A percentile compares a stretch with the other conserved stretches of the same genome.
Evolutionary conservation across 2,797 vertebrate species (phyloP).

Genomic region (Glossophaga mutica): DNA sequence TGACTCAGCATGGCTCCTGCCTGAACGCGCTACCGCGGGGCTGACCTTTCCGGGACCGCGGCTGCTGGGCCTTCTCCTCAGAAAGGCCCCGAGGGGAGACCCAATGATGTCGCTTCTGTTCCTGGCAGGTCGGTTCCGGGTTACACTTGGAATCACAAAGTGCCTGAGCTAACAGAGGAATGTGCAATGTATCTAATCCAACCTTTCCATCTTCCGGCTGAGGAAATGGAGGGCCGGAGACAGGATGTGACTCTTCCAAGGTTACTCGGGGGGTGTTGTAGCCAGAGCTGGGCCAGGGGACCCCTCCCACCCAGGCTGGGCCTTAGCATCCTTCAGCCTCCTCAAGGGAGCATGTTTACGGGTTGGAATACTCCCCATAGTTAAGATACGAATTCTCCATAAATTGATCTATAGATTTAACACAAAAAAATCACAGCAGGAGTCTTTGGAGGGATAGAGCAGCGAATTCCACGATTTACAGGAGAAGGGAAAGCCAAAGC

Average conservation of each 20-base stretch:
- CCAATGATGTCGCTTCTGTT: neutral
- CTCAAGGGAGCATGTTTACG: neutral
- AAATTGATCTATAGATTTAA: neutral
- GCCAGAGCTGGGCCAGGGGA: neutral
- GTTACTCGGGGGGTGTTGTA: no score
- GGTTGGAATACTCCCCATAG: neutral
- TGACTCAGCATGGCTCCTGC: neutral
- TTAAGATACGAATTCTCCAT: neutral
- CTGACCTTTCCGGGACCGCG: neutral
- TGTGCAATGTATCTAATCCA: neutral
- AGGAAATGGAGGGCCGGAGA: neutral
- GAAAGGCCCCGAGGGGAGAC: neutral
- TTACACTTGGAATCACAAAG: neutral
- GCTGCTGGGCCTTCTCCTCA: neutral
- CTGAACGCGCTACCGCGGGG: neutral
- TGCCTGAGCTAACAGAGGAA: neutral
- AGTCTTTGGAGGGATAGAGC: neutral
- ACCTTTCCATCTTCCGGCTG: neutral
- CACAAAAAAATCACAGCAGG: neutral
- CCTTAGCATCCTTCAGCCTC: neutral
- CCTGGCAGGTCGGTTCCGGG: neutral
- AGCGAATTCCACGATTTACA: neutral
- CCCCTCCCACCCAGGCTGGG: neutral
- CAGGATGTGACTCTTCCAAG: neutral
- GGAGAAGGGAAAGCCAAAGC: neutral